Evolutionary conservation across 2,797 vertebrate species (phyloP).

Genomic region (Vipera ursinii): DNA sequence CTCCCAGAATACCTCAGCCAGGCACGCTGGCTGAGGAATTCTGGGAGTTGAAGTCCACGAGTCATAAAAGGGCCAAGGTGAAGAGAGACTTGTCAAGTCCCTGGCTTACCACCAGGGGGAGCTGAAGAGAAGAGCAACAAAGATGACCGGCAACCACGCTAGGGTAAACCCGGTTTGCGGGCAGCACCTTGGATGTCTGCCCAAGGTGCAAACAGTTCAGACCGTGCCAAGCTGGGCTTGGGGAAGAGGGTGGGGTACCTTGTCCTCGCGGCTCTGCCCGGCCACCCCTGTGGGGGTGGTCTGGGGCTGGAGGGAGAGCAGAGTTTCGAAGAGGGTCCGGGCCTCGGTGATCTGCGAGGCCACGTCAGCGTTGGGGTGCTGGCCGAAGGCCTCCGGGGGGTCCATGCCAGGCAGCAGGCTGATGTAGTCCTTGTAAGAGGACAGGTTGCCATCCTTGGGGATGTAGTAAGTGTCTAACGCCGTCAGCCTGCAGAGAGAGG

Average conservation of each 20-base stretch:
- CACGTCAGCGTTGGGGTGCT: slow-evolving; percentile 86
- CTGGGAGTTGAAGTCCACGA: too few species aligned
- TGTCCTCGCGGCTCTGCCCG: slow-evolving; percentile 76
- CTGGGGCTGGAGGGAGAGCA: slow-evolving; percentile 87
- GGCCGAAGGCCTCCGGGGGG: slow-evolving; percentile 84
- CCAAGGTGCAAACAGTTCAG: background rate
- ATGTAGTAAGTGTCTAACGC: slow-evolving; percentile 76
- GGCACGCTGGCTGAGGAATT: too few species aligned
- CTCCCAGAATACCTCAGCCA: too few species aligned
- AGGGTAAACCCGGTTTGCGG: background rate
- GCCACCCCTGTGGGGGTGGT: slow-evolving; percentile 67
- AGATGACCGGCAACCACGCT: background rate
- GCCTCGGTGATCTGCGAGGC: slow-evolving; percentile 85
- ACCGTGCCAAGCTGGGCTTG: background rate
- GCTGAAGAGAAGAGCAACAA: background rate
- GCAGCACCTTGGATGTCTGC: background rate
- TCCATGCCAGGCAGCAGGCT: slow-evolving; percentile 77
- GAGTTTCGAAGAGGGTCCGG: slow-evolving; percentile 80
- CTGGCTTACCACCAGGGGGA: background rate
- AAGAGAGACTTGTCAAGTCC: background rate
- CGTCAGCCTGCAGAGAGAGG: slow-evolving; percentile 72
- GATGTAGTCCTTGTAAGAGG: slow-evolving; percentile 78
- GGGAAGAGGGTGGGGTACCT: slow-evolving; percentile 63
- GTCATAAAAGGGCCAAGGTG: background rate
- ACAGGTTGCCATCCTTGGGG: slow-evolving; percentile 77